Percentiles rank a stretch among this genome's conserved stretches.
These are phyloP conservation scores for Cryptoblepharus egeriae DNA, from an alignment of 2,797 vertebrate genomes.

Conservation along the genomic window DNA sequence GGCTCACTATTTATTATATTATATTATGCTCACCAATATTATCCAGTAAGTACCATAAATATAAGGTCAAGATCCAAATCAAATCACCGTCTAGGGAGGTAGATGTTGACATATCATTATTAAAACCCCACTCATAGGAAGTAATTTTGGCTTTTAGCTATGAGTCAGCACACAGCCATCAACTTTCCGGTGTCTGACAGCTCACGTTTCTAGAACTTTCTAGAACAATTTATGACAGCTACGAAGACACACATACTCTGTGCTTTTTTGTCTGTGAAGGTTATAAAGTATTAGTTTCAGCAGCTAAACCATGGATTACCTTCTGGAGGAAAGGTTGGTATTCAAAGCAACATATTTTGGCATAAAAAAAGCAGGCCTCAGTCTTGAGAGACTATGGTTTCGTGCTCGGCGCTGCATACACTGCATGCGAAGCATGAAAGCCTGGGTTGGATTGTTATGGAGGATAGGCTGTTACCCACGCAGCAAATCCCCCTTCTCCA, in stretches of 20 bases:
- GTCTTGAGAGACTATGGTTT: too few species aligned
- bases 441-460: too few species aligned
- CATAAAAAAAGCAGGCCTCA: too few species aligned
- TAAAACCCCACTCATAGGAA: constrained; percentile 60
- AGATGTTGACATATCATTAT: constrained; percentile 55
- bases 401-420: too few species aligned
- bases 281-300: neutral
- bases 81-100: constrained; percentile 60
- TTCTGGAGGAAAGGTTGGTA: neutral
- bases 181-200: constrained; percentile 39
- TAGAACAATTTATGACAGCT: constrained; percentile 25
- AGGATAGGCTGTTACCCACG: too few species aligned
- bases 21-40: constrained; percentile 66
- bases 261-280: neutral
- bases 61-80: constrained; percentile 62
- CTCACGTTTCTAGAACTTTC: constrained; percentile 34
- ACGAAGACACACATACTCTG: neutral
- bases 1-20: too few species aligned
- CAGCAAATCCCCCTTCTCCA: too few species aligned
- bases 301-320: neutral
- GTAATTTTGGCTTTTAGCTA: constrained; percentile 27
- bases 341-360: neutral
- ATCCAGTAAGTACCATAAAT: constrained; percentile 43
- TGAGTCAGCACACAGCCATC: constrained; percentile 49
- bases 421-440: too few species aligned